These are phyloP conservation scores for Pharmacophagus antenor DNA, from an alignment of 2,888 invertebrate genomes.

Conservation along the genomic window DNA sequence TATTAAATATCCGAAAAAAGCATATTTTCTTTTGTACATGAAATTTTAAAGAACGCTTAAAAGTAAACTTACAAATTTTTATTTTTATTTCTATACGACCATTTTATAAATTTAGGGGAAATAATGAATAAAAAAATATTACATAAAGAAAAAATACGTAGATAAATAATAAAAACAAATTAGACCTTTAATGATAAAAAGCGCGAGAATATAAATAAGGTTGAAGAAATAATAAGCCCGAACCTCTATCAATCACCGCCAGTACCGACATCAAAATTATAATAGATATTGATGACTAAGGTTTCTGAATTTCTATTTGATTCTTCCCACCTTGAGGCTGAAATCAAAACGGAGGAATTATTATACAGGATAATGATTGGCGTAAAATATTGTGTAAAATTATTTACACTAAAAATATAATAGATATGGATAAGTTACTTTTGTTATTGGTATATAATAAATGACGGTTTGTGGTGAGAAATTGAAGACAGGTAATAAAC, in stretches of 20 bases:
- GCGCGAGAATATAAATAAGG: slow-evolving; percentile 4
- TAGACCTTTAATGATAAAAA: background rate
- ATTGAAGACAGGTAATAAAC: too few species aligned
- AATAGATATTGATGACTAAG: slow-evolving; percentile 27
- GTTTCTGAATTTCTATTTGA: slow-evolving; percentile 19
- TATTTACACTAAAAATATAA: too few species aligned
- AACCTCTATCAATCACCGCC: slow-evolving; percentile 26
- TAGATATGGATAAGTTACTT: too few species aligned
- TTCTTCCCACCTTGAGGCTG: background rate
- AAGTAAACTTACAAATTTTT: too few species aligned
- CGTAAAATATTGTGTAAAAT: background rate
- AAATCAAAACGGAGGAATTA: slow-evolving; percentile 1
- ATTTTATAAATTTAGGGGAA: too few species aligned
- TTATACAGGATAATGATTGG: background rate
- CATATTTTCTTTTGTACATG: too few species aligned
- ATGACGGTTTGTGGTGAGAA: too few species aligned
- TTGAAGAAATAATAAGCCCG: slow-evolving; percentile 24
- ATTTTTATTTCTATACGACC: too few species aligned
- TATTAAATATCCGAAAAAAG: too few species aligned
- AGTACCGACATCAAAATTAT: slow-evolving; percentile 21
- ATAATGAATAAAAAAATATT: too few species aligned
- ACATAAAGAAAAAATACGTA: background rate
- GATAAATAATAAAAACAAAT: slow-evolving; percentile 1
- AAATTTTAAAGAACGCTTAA: too few species aligned
- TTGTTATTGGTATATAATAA: too few species aligned